phyloP scores from a whole-genome alignment of 2,888 invertebrate genomes.

The Andrena marginata region DNA sequence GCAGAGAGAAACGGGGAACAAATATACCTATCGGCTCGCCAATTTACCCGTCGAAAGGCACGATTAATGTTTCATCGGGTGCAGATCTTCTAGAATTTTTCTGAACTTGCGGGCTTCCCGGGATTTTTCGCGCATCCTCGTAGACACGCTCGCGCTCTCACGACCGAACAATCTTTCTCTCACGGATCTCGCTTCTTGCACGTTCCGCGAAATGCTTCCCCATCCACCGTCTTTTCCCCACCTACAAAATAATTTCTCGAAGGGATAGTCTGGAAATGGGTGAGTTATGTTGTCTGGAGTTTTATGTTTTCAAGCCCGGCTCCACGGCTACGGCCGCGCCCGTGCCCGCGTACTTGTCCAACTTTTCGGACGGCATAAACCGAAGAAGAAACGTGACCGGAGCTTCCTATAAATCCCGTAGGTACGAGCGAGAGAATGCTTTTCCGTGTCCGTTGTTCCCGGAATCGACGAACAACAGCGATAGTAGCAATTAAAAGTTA shows the following conservation, averaged over 20 bases:
- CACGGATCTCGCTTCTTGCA: conserved; percentile 27
- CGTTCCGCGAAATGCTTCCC: conserved; percentile 51
- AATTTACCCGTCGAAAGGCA: conserved; percentile 30
- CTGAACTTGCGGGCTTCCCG: conserved; percentile 4
- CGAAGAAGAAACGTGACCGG: conserved; percentile 73
- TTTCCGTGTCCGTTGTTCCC: not conserved
- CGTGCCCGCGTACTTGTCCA: conserved; percentile 40
- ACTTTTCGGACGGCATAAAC: conserved; percentile 62
- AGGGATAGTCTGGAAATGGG: conserved; percentile 75
- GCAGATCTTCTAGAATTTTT: conserved; percentile 10
- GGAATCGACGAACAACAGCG: not conserved
- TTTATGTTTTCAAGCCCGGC: conserved; percentile 60
- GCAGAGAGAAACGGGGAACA: not conserved
- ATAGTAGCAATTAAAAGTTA: conserved; percentile 37
- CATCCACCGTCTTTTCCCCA: conserved; percentile 28
- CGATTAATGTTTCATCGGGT: conserved; percentile 53
- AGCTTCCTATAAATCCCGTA: conserved; percentile 50
- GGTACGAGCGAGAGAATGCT: conserved; percentile 41
- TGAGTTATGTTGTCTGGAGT: conserved; percentile 76
- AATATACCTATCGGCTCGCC: not conserved
- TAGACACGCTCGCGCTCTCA: conserved; percentile 17
- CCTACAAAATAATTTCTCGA: conserved; percentile 77
- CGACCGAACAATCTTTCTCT: conserved; percentile 58
- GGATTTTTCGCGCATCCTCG: conserved; percentile 29
- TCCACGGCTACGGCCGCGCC: conserved; percentile 16